Base-by-base conservation (phyloP, 2,113 vertebrate species). In the Chloropsis hardwickii region DNA sequence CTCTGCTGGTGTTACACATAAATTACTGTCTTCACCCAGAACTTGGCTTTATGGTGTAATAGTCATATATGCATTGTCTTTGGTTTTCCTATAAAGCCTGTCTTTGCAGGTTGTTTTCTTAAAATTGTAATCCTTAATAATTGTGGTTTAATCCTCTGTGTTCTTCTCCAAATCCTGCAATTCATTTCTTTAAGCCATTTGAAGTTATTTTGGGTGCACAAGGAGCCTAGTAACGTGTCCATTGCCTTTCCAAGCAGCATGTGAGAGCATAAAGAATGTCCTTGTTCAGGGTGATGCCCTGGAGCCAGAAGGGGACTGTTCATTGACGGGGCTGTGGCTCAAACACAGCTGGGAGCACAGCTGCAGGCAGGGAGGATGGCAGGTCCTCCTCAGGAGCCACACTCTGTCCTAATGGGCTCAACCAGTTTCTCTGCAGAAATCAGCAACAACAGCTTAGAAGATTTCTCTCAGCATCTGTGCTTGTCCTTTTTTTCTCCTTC, bases 381-480 rank as follows among this genome's bases (percentile, higher is more conserved):
- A 81, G 77, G 61, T 88, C 88, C 77, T 87, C 17, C 72, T 67
- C 5, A 2, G 2, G 33, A 90, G 65, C 50, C 84, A 45, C 48
- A 4, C 61, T 21, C 2, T 50, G 64, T 51, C 24, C 1, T 86
- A 47, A 94, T 78, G 72, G 86, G 72, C 56, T 90, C 74, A 83
- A 48, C 71, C 58, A 57, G 53, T 60, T 92, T 79, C 88, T 86
- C 54, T 10, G 7, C 73, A 95, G 82, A 92, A 84, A 67, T 74
- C 67, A 11, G 70, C 76, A 92, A 58, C 71, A 93, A 48, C 82
- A 70, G 69, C 94, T 88, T 95, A 90, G 81, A 87, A 95, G 73
- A 48, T 89, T 86, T 91, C 80, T 92, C 67, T 69, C 61, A 27
- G 65, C 90, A 92, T 92, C 93, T 92, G 72, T 81, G 70, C 48